phyloP scores from a whole-genome alignment of 2,113 vertebrate species.

The Opisthocomus hoazin region DNA sequence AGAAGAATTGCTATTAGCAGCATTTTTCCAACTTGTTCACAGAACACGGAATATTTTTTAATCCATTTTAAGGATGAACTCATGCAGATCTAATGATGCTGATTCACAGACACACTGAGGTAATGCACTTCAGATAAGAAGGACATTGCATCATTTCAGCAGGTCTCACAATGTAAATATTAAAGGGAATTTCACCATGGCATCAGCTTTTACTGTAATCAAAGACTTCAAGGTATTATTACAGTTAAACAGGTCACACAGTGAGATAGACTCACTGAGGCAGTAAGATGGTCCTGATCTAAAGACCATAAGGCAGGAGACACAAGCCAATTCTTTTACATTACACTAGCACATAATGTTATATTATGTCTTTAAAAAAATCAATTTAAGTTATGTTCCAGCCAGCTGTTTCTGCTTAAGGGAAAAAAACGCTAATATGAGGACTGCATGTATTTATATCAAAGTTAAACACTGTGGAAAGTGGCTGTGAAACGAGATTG shows the following conservation, averaged over 20 bases:
- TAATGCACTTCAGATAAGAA: slow-evolving; percentile 66
- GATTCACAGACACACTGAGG: slow-evolving; percentile 74
- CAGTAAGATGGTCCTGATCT: slow-evolving; percentile 51
- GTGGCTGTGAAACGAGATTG: slow-evolving; percentile 2
- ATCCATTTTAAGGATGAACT: slow-evolving; percentile 67
- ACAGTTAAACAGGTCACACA: not conserved
- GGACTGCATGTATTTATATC: not conserved
- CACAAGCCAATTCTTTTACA: not conserved
- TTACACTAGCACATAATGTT: not conserved
- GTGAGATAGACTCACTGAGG: not conserved
- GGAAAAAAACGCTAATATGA: not conserved
- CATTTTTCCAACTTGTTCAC: slow-evolving; percentile 6
- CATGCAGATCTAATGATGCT: slow-evolving; percentile 71
- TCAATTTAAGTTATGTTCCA: slow-evolving; percentile 52
- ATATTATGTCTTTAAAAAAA: not conserved
- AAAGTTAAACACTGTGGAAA: not conserved
- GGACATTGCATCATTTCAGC: slow-evolving; percentile 67
- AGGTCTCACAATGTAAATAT: slow-evolving; percentile 58
- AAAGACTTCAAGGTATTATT: slow-evolving; percentile 33
- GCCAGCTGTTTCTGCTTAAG: slow-evolving; percentile 55
- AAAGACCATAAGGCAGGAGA: not conserved
- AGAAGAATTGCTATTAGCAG: not conserved
- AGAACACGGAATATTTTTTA: slow-evolving; percentile 38
- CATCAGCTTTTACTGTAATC: slow-evolving; percentile 71
- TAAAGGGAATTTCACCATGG: slow-evolving; percentile 61